phyloP scores from a whole-genome alignment of 2,797 vertebrate species.

The Acridotheres tristis region DNA sequence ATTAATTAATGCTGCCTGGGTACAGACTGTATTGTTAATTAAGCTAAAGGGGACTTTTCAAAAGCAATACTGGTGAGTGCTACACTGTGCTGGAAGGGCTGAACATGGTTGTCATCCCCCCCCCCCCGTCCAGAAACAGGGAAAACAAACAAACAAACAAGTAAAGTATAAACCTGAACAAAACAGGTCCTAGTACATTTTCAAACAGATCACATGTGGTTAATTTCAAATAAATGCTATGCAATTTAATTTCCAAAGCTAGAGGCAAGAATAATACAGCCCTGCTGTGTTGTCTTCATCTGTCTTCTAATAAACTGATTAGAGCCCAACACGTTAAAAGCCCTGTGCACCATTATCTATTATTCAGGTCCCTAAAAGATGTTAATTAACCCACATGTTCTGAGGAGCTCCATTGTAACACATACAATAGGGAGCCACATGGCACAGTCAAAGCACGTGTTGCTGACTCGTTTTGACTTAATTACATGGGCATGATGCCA shows the following conservation, averaged over 20 bases:
- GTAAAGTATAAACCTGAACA: constrained; percentile 35
- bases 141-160: constrained; percentile 61
- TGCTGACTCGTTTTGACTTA: constrained; percentile 50
- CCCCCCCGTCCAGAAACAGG: neutral
- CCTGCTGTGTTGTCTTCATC: constrained; percentile 72
- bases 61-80: neutral
- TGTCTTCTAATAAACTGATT: constrained; percentile 82
- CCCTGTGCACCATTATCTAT: constrained; percentile 65
- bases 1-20: constrained; percentile 56
- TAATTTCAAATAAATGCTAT: constrained; percentile 37
- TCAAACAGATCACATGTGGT: constrained; percentile 29
- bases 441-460: constrained; percentile 29
- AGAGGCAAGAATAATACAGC: constrained; percentile 70
- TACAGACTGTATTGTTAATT: constrained; percentile 32
- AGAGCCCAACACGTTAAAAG: constrained; percentile 65
- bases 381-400: constrained; percentile 72
- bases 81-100: neutral
- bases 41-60: constrained; percentile 6
- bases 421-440: constrained; percentile 47
- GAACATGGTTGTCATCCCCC: neutral
- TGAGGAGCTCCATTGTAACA: constrained; percentile 35
- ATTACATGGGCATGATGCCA: constrained; percentile 47
- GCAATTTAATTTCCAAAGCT: constrained; percentile 46
- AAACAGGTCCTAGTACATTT: neutral
- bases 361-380: constrained; percentile 73